phyloP scores from a whole-genome alignment of 2,888 invertebrate genomes.

The Alsophila aescularia region DNA sequence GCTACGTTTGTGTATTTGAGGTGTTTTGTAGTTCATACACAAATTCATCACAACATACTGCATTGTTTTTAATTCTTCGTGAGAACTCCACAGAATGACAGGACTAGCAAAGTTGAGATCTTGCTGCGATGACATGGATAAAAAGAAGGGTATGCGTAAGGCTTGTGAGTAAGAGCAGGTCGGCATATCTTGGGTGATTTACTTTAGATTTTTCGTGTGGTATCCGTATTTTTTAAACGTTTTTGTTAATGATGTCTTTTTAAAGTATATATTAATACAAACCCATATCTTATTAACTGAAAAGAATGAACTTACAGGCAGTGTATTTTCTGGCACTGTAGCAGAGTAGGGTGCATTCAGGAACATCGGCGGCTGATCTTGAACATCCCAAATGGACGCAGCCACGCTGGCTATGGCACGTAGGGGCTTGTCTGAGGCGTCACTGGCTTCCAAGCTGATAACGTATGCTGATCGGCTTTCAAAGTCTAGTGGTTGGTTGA shows the following conservation, averaged over 20 bases:
- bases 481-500: constrained; percentile 89
- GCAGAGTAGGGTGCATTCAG: constrained; percentile 92
- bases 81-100: too few relatives aligned
- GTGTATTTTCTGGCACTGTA: constrained; percentile 89
- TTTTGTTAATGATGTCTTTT: neutral
- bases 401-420: constrained; percentile 89
- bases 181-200: too few relatives aligned
- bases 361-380: constrained; percentile 93
- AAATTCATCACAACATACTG: too few relatives aligned
- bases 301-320: constrained; percentile 70
- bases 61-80: too few relatives aligned
- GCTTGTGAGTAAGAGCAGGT: too few relatives aligned
- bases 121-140: too few relatives aligned
- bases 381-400: constrained; percentile 90
- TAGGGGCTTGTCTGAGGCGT: constrained; percentile 86
- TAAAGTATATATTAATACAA: neutral
- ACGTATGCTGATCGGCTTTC: constrained; percentile 90
- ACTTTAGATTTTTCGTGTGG: neutral
- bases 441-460: constrained; percentile 87
- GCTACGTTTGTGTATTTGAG: too few relatives aligned
- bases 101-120: too few relatives aligned
- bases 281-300: too few relatives aligned
- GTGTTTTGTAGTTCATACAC: too few relatives aligned
- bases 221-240: neutral
- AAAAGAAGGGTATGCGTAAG: too few relatives aligned